Evolutionary conservation across 1,140 invertebrate genomes (phyloP).

Genomic region (Drosophila parvula): DNA sequence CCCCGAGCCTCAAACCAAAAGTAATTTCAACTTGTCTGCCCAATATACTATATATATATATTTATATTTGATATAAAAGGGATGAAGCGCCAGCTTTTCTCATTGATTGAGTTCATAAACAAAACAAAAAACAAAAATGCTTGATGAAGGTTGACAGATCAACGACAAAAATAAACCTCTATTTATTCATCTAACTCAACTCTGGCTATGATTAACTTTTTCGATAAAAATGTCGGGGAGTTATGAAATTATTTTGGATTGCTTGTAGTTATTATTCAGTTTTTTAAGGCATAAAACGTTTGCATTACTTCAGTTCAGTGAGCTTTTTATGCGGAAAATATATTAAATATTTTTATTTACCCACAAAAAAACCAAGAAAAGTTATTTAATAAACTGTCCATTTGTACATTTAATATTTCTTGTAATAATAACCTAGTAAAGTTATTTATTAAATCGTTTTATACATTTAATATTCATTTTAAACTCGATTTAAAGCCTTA

Average conservation of each 20-base stretch:
- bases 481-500: neutral
- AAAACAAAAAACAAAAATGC: conserved; percentile 4
- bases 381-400: neutral
- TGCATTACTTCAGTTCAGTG: neutral
- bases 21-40: conserved; percentile 30
- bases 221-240: neutral
- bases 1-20: conserved; percentile 12
- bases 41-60: conserved; percentile 3
- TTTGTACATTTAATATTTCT: neutral
- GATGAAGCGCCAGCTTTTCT: conserved; percentile 17
- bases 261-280: neutral
- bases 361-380: neutral
- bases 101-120: conserved; percentile 43
- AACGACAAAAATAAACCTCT: neutral
- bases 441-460: no score
- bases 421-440: no score
- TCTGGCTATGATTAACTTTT: neutral
- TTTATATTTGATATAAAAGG: conserved; percentile 18
- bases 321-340: neutral
- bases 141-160: conserved; percentile 26
- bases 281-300: neutral
- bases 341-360: neutral
- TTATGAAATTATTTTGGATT: neutral
- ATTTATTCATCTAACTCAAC: neutral
- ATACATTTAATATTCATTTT: neutral